Evolutionary conservation across 2,888 invertebrate species (phyloP), one percentile per base, ranked within the genome.

Genomic region (Copidosoma aretas): DNA sequence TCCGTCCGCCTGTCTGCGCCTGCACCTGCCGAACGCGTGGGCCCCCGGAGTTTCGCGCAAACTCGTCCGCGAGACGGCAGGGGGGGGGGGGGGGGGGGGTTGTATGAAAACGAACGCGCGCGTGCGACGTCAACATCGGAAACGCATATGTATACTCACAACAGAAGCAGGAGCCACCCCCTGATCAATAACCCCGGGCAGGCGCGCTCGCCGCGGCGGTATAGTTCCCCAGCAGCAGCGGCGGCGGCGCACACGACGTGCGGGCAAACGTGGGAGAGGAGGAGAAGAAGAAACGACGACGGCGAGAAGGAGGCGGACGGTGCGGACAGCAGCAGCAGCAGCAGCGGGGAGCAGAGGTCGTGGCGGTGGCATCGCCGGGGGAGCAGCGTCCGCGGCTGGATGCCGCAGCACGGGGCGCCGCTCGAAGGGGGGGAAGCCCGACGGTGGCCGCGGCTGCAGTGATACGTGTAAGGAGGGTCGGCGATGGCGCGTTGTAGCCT

Each of bases 171-270:
- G 10, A 51, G 52, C 52, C 1, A 4, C 25, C 24, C 12, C 54
- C 1, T 17, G 54, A 54, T 54, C 54, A 54, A 54, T 54, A 54
- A 54, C 24, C 25, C 25, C 54, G 54, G 8, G 54, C 32, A 32
- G 8, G 32, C 32, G 32, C 32, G 32, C 32, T 32, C 32, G 53
- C 12, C 15, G 53, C n/a, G 25, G 25, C 32, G n/a, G n/a, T 4
- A 2, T 32, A 57, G 39, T 32, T 57, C 57, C 19, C 8, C 8
- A 46, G 43, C 8, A 46, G 43, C 12, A 46, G 24, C 49, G 21
- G 39, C 39, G 59, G 51, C 60, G 51, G 32, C 49, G 22, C 15
- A 25, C n/a, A n/a, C n/a, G 25, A 25, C 17, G 21, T 24, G 25
- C n/a, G n/a, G n/a, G n/a, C n/a, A n/a, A 32, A 8, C 32, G 32